Evolutionary conservation across 2,888 invertebrate species (phyloP), one percentile per base, ranked within the genome.

Genomic region (Marasmarcha lunaedactyla): DNA sequence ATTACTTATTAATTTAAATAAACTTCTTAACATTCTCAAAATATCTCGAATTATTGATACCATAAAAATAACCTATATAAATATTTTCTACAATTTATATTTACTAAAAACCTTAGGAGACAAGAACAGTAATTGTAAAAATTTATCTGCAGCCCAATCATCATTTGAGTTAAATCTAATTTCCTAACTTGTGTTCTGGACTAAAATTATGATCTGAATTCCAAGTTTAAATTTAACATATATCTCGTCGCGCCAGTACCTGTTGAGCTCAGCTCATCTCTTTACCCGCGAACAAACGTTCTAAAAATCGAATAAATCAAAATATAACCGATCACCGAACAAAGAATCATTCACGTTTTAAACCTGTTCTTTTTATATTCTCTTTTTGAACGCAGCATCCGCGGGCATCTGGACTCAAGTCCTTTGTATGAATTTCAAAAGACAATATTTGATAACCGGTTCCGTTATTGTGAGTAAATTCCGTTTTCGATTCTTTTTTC

Each of bases 221-320:
- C n/a, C n/a, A n/a, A n/a, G n/a, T n/a, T n/a, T n/a, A n/a, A n/a
- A n/a, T n/a, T n/a, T n/a, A n/a, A n/a, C n/a, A n/a, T n/a, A 59
- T 60, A 66, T 69, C 51, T 54, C 43, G n/a, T 6, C 47, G 2
- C 54, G 48, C 49, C 60, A 49, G 67, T 79, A 81, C 81, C 79
- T 81, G 81, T 79, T 83, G 81, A 79, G 51, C 65, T 55, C 55
- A 55, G 52, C 45, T 61, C 69, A 60, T 70, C 73, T 76, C 76
- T 79, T 79, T 76, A 69, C 70, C 63, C 66, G 57, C 65, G 61
- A 57, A 64, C 66, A 57, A 55, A 60, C 63, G 62, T 54, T 64
- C 71, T 73, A 78, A 79, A 83, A 79, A 81, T 76, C 71, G 72
- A 76, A 81, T 81, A 83, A 81, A 81, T 81, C 78, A 83, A 77